Conservation (phyloP, 2,888 invertebrate genomes). For the Xylocampa areola region DNA sequence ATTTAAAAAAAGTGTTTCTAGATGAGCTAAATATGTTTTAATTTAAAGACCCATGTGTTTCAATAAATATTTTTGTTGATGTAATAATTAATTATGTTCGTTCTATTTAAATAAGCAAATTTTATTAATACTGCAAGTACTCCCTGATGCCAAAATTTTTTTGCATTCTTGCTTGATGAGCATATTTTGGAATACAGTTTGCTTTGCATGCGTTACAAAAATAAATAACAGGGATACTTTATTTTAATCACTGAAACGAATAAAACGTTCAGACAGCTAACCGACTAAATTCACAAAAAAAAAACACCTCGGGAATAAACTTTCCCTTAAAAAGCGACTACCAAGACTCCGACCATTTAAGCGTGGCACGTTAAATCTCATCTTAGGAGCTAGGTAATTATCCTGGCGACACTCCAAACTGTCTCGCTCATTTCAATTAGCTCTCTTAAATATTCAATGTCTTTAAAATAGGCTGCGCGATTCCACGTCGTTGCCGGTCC, state of each 20-base stretch:
- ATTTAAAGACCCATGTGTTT: too few relatives aligned
- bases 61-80: too few relatives aligned
- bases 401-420: conserved; percentile 89
- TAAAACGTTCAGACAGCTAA: conserved; percentile 27
- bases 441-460: conserved; percentile 90
- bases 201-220: too few relatives aligned
- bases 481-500: conserved; percentile 72
- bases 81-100: too few relatives aligned
- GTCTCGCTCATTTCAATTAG: conserved; percentile 90
- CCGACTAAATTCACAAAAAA: conserved; percentile 35
- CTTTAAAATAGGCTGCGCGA: conserved; percentile 88
- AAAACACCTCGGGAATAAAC: conserved; percentile 45
- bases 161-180: too few relatives aligned
- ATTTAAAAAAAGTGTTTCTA: too few relatives aligned
- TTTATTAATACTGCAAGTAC: too few relatives aligned
- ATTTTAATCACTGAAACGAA: neutral
- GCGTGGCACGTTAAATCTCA: conserved; percentile 88
- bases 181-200: too few relatives aligned
- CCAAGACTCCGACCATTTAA: conserved; percentile 72
- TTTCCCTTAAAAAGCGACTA: conserved; percentile 46
- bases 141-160: too few relatives aligned
- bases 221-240: neutral
- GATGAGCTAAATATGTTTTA: too few relatives aligned
- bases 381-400: conserved; percentile 88
- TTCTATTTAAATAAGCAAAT: too few relatives aligned